Conservation (phyloP, 1,140 invertebrate species). For the Hylaeus anthracinus region DNA sequence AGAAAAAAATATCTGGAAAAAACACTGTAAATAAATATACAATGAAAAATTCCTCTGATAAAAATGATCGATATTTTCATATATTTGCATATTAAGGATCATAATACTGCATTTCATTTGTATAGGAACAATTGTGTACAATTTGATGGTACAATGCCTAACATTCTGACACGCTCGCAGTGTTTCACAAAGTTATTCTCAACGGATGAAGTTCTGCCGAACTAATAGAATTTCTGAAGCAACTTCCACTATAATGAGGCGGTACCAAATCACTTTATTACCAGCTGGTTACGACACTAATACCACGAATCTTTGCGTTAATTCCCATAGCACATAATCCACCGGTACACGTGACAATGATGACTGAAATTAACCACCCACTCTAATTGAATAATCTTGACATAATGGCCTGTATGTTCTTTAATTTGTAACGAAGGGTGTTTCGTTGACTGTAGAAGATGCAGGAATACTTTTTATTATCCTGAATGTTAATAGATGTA, state of each 20-base stretch:
- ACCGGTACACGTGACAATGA: neutral
- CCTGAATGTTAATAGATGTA: too few relatives aligned
- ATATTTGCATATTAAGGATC: neutral
- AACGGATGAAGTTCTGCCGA: neutral
- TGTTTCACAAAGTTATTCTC: neutral
- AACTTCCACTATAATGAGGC: neutral
- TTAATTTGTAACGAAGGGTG: too few relatives aligned
- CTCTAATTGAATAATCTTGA: too few relatives aligned
- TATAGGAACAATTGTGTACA: neutral
- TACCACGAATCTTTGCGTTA: neutral
- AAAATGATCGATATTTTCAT: neutral
- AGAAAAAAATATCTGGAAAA: neutral
- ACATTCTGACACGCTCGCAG: neutral
- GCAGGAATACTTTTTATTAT: too few relatives aligned
- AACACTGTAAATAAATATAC: neutral
- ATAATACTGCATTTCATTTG: neutral
- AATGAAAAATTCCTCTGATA: too few relatives aligned
- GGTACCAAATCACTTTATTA: neutral
- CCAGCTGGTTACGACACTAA: neutral
- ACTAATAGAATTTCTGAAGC: conserved; percentile 24
- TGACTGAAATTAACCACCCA: neutral
- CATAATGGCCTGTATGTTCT: too few relatives aligned
- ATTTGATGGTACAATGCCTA: neutral
- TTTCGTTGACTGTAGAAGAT: too few relatives aligned
- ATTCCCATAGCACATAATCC: neutral